phyloP scores from a whole-genome alignment of 2,113 vertebrate genomes.

The Trematomus loennbergii region DNA sequence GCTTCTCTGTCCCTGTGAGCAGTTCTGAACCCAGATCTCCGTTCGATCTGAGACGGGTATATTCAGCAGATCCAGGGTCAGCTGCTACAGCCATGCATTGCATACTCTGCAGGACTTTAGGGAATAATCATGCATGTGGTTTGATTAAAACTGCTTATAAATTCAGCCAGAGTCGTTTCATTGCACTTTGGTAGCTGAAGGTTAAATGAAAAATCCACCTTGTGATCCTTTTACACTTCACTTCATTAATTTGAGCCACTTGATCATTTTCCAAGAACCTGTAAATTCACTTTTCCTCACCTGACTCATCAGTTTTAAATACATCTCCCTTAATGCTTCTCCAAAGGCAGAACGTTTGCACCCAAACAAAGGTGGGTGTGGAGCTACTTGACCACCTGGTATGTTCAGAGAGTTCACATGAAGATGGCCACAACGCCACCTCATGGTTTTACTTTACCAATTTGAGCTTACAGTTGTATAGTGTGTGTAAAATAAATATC shows the following conservation, averaged over 20 bases:
- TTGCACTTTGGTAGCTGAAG: constrained; percentile 37
- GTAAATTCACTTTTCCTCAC: background rate
- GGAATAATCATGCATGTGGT: constrained; percentile 12
- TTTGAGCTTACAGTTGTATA: no score
- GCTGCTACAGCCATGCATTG: constrained; percentile 31
- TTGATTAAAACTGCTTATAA: constrained; percentile 1
- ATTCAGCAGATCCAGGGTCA: constrained; percentile 12
- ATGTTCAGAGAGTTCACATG: no score
- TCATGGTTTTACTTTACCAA: no score
- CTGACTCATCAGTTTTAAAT: background rate
- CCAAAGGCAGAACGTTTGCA: background rate
- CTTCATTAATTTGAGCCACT: constrained; percentile 15
- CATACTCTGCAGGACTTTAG: constrained; percentile 19
- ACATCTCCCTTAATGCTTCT: constrained; percentile 8
- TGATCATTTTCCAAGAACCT: constrained; percentile 10
- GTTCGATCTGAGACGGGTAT: constrained; percentile 35
- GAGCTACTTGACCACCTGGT: background rate
- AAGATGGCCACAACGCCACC: no score
- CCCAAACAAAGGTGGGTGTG: background rate
- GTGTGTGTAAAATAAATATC: background rate
- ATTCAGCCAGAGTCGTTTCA: constrained; percentile 25
- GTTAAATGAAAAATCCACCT: constrained; percentile 19
- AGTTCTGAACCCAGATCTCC: background rate
- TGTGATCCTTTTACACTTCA: constrained; percentile 4
- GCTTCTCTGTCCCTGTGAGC: constrained; percentile 18